phyloP scores from a whole-genome alignment of 2,888 invertebrate species.

The Idaea biselata region DNA sequence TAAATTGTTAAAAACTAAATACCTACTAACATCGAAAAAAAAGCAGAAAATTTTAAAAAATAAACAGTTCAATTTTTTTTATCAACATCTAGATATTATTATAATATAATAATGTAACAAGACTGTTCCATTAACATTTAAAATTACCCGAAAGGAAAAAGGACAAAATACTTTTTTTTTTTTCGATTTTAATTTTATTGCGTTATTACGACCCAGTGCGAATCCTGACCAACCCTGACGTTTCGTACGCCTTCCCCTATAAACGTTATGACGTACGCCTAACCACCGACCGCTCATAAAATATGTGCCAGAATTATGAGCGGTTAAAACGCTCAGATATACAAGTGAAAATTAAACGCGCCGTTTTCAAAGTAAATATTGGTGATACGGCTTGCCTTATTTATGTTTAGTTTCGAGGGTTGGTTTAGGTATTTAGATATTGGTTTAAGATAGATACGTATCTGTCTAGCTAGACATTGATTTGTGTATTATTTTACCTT shows the following conservation, averaged over 20 bases:
- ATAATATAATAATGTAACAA: too few relatives aligned
- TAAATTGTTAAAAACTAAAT: too few relatives aligned
- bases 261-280: slow-evolving; percentile 52
- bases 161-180: too few relatives aligned
- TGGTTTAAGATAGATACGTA: neutral
- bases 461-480: neutral
- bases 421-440: neutral
- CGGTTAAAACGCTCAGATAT: slow-evolving; percentile 39
- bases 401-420: slow-evolving; percentile 17
- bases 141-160: too few relatives aligned
- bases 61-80: too few relatives aligned
- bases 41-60: too few relatives aligned
- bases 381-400: slow-evolving; percentile 28
- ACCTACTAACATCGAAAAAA: too few relatives aligned
- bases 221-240: slow-evolving; percentile 18
- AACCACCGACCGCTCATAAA: slow-evolving; percentile 62
- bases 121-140: too few relatives aligned
- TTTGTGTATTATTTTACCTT: neutral
- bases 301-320: slow-evolving; percentile 64
- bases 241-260: slow-evolving; percentile 32
- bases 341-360: slow-evolving; percentile 51
- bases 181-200: neutral
- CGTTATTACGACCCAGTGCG: slow-evolving; percentile 12
- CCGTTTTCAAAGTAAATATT: slow-evolving; percentile 41
- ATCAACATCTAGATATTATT: too few relatives aligned